A percentile compares a stretch with the other conserved stretches of the same genome.
These are phyloP conservation scores for Phalacrocorax aristotelis DNA, from an alignment of 2,113 vertebrate species.

Conservation along the genomic window DNA sequence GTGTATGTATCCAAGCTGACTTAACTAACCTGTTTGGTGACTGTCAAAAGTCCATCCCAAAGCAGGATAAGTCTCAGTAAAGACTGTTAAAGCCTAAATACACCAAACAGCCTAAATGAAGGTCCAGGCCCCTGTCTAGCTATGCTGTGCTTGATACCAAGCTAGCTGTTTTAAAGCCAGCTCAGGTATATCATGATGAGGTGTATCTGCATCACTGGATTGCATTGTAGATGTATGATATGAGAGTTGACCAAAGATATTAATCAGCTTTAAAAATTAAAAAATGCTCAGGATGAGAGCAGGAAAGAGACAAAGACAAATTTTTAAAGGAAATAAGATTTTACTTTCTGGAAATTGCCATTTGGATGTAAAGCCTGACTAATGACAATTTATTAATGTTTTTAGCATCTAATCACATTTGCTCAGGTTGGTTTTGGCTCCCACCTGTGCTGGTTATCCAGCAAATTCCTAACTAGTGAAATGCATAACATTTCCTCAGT, in stretches of 20 bases:
- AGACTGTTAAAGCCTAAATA: neutral
- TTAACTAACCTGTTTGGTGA: neutral
- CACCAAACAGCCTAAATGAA: neutral
- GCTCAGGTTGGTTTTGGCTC: neutral
- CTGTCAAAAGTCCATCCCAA: neutral
- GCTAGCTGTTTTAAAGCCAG: neutral
- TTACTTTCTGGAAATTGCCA: conserved; percentile 33
- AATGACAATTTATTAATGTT: neutral
- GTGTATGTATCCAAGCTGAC: neutral
- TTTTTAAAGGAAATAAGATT: conserved; percentile 41
- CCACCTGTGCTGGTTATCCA: neutral
- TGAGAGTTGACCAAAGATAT: neutral
- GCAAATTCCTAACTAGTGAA: neutral
- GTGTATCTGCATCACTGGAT: neutral
- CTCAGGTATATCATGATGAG: neutral
- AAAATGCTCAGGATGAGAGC: neutral
- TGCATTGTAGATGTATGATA: neutral
- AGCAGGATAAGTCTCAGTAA: neutral
- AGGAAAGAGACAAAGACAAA: conserved; percentile 30
- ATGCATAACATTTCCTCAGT: neutral
- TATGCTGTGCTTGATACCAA: neutral
- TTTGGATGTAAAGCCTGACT: neutral
- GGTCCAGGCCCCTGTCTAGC: neutral
- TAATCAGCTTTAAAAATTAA: conserved; percentile 31
- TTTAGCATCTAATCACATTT: conserved; percentile 12